Evolutionary conservation across 2,797 vertebrate genomes (phyloP), one percentile per base, ranked within the genome.

Genomic region (Anguilla marmorata): DNA sequence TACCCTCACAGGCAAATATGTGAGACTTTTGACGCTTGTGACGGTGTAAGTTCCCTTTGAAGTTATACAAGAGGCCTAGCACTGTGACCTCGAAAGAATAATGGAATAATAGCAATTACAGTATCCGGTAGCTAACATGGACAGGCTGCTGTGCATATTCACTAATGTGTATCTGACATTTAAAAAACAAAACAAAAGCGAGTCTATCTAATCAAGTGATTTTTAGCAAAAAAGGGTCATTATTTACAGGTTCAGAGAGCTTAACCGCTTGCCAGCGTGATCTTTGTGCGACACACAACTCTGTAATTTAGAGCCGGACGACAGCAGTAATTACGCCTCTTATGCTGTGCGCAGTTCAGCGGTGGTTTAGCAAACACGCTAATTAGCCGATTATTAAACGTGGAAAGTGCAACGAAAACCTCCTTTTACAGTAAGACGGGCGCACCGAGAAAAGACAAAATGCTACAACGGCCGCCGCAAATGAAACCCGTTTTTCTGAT

Each of bases 291-390:
- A 30, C n/a, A 30, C 8, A 72, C 30, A 72, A 72, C 30, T 72
- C 27, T 72, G 1, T 14, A 37, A 45, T 45, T 79, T 79, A 45
- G 76, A 45, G 41, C 41, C 24, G 45, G 41, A 80, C 16, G 24
- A n/a, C 37, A 80, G 41, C 6, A 37, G 33, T 76, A 41, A 76
- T 76, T 5, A 76, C 72, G 2, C 30, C n/a, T 72, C n/a, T 27
- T 72, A 12, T 16, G 33, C 33, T 4, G 11, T 0, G 3, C 14
- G 16, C 27, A 76, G 30, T 76, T 76, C 72, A 41, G 72, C 37
- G 72, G 72, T 76, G 72, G 37, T 76, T 33, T 76, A 76, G 33
- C 72, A 76, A 76, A 76, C 72, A 76, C 11, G 37, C 72, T 76
- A 76, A 76, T 76, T 76, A 76, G 30, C 30, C 72, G 37, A 41